A percentile compares a stretch with the other conserved stretches of the same genome.
Evolutionary conservation across 2,113 vertebrate genomes (phyloP).

Genomic region (Actenoides lindsayi): DNA sequence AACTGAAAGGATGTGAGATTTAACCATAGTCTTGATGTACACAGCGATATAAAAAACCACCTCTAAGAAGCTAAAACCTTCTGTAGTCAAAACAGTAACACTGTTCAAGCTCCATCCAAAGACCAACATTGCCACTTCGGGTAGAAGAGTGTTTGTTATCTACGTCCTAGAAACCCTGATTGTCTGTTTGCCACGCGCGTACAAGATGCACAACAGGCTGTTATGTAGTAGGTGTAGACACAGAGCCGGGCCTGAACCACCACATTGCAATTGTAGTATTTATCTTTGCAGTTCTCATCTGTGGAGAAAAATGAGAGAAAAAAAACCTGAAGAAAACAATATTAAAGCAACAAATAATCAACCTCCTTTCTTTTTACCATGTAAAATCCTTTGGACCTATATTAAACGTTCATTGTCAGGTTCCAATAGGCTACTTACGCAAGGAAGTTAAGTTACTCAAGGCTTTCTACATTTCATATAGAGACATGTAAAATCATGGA

Average conservation of each 20-base stretch:
- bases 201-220: slow-evolving; percentile 90
- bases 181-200: slow-evolving; percentile 80
- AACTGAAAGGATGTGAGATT: slow-evolving; percentile 11
- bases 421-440: background rate
- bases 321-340: background rate
- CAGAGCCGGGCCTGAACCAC: slow-evolving; percentile 96
- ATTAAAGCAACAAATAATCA: background rate
- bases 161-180: slow-evolving; percentile 73
- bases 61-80: background rate
- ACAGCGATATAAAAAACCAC: background rate
- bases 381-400: background rate
- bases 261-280: slow-evolving; percentile 96
- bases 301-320: background rate
- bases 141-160: slow-evolving; percentile 74
- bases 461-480: background rate
- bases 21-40: background rate
- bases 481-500: background rate
- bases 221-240: slow-evolving; percentile 95
- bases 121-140: background rate
- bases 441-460: background rate
- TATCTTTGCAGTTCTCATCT: slow-evolving; percentile 95
- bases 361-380: background rate
- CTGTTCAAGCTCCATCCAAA: background rate
- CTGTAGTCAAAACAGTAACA: background rate
- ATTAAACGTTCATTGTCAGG: background rate